Percentiles rank a stretch among this genome's conserved stretches.
Evolutionary conservation across 2,113 vertebrate genomes (phyloP).

Genomic region (Apteryx mantelli): DNA sequence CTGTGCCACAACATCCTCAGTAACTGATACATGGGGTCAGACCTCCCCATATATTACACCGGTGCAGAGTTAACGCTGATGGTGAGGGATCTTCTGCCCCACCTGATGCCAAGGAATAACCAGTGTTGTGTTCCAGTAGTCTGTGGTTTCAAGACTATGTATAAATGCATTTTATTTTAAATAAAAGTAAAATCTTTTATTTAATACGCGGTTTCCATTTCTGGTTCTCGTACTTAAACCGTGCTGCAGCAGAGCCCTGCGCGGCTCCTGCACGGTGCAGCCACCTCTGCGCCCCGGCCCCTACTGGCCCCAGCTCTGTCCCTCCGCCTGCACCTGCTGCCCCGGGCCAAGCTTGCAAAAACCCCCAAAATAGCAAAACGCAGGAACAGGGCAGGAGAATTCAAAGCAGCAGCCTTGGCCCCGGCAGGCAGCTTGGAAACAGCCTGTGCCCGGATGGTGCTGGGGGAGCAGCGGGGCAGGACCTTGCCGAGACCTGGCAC

Average conservation of each 20-base stretch:
- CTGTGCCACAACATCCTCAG: slow-evolving; percentile 52
- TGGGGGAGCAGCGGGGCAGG: too few relatives aligned
- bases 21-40: not conserved
- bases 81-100: slow-evolving; percentile 14
- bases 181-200: slow-evolving; percentile 86
- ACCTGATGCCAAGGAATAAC: slow-evolving; percentile 15
- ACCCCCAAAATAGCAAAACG: not conserved
- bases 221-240: not conserved
- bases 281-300: not conserved
- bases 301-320: not conserved
- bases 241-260: not conserved
- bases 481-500: too few relatives aligned
- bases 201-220: slow-evolving; percentile 59
- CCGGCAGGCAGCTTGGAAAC: too few relatives aligned
- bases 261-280: rapidly evolving
- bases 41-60: not conserved
- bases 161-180: slow-evolving; percentile 88
- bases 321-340: not conserved
- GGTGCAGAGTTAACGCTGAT: slow-evolving; percentile 27
- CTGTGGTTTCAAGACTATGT: slow-evolving; percentile 75
- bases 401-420: too few relatives aligned
- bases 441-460: too few relatives aligned
- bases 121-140: slow-evolving; percentile 59
- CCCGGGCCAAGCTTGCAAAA: not conserved
- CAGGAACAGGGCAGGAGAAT: not conserved